Evolutionary conservation across 1,140 invertebrate genomes (phyloP).

Genomic region (Drosophila nigromelanica): DNA sequence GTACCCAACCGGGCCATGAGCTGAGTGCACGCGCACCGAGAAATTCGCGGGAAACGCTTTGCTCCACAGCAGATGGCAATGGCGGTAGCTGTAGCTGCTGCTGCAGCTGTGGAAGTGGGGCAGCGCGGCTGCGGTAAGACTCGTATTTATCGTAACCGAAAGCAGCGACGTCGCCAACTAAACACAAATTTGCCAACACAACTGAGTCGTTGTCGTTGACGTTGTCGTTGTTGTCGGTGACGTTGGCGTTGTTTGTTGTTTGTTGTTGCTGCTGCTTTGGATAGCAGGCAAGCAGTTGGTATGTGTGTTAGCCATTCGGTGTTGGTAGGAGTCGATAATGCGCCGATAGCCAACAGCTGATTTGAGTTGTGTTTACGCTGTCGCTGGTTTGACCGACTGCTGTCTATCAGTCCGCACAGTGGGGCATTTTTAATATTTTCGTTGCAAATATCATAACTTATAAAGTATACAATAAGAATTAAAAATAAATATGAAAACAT

Average conservation of each 20-base stretch:
- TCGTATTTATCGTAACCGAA: constrained; percentile 53
- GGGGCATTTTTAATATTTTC: too few species aligned
- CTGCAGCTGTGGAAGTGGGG: constrained; percentile 3
- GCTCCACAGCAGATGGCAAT: constrained; percentile 16
- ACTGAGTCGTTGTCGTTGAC: constrained; percentile 10
- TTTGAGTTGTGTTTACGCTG: background rate
- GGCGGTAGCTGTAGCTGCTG: background rate
- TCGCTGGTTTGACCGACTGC: background rate
- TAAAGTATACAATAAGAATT: too few species aligned
- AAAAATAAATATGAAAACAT: too few species aligned
- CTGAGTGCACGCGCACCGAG: constrained; percentile 63
- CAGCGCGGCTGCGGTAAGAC: background rate
- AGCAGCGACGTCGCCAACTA: constrained; percentile 17
- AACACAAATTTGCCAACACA: constrained; percentile 16
- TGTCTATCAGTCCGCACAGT: background rate
- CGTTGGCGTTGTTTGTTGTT: constrained; percentile 3
- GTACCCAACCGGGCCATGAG: constrained; percentile 50
- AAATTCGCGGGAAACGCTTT: constrained; percentile 66
- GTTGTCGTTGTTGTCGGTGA: background rate
- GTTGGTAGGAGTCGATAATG: background rate
- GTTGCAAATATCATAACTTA: too few species aligned
- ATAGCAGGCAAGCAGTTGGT: constrained; percentile 4
- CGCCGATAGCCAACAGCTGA: constrained; percentile 33
- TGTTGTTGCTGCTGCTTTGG: constrained; percentile 8
- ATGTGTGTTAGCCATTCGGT: constrained; percentile 12